Percentiles rank a stretch among this genome's conserved stretches.
Conservation (phyloP, 2,113 vertebrate species). For the Aplodontia rufa region DNA sequence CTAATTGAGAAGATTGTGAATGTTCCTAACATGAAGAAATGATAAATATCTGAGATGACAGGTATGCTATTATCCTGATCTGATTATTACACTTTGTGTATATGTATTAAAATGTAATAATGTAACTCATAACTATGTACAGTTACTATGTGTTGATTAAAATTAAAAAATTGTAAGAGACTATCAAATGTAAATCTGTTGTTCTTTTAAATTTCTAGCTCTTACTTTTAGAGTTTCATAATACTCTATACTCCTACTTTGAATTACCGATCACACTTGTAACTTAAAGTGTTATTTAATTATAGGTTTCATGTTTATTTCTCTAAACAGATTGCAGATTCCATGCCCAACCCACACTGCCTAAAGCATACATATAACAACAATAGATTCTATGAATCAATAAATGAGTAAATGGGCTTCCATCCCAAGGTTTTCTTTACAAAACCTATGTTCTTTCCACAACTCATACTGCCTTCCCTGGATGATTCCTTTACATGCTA, state of each 20-base stretch:
- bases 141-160: not conserved
- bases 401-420: not conserved
- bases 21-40: not conserved
- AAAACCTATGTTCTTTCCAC: not conserved
- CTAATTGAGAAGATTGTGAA: not conserved
- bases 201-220: not conserved
- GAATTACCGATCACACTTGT: not conserved
- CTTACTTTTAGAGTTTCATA: not conserved
- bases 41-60: not conserved
- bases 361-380: not conserved
- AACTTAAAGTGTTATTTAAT: not conserved
- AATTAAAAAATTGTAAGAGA: not conserved
- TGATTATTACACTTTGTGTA: not conserved
- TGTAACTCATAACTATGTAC: not conserved
- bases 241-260: not conserved
- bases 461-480: not conserved
- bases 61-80: not conserved
- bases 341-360: not conserved
- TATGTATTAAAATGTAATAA: not conserved
- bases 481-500: not conserved
- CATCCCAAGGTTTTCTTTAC: not conserved
- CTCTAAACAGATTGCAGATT: not conserved
- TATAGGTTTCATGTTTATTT: not conserved
- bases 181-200: not conserved
- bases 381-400: not conserved